Evolutionary conservation across 1,140 invertebrate genomes (phyloP).

Genomic region (Chironomus striatipennis): DNA sequence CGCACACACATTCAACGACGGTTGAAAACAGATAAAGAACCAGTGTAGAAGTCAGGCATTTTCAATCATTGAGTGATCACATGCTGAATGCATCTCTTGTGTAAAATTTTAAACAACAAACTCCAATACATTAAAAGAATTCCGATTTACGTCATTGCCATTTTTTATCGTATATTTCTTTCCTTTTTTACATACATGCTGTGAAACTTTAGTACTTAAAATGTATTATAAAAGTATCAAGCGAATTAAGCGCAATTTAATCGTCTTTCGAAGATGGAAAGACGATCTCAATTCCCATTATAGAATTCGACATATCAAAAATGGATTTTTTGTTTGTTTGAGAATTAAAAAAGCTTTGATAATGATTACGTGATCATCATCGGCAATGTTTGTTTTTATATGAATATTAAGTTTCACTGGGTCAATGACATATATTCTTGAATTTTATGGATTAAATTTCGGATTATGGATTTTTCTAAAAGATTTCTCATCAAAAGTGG

Average conservation of each 20-base stretch:
- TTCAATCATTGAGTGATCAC: not conserved
- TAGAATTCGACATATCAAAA: not conserved
- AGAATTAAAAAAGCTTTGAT: not conserved
- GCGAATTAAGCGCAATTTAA: not conserved
- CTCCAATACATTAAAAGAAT: not conserved
- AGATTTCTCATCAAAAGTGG: too few relatives aligned
- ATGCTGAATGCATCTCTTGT: not conserved
- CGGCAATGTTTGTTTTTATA: too few relatives aligned
- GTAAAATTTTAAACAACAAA: constrained; percentile 1
- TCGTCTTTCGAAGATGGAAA: not conserved
- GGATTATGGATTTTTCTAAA: too few relatives aligned
- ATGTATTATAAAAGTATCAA: not conserved
- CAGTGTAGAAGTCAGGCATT: not conserved
- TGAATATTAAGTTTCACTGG: too few relatives aligned
- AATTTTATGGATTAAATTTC: too few relatives aligned
- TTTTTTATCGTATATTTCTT: constrained; percentile 9
- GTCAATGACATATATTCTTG: too few relatives aligned
- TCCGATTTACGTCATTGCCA: constrained; percentile 18
- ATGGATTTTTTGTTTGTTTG: not conserved
- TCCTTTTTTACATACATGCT: not conserved
- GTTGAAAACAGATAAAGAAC: not conserved
- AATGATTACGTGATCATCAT: too few relatives aligned
- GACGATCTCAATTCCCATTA: not conserved
- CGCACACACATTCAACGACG: not conserved
- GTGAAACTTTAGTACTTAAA: too few relatives aligned